phyloP scores from a whole-genome alignment of 2,113 vertebrate species.

The Erinaceus europaeus region DNA sequence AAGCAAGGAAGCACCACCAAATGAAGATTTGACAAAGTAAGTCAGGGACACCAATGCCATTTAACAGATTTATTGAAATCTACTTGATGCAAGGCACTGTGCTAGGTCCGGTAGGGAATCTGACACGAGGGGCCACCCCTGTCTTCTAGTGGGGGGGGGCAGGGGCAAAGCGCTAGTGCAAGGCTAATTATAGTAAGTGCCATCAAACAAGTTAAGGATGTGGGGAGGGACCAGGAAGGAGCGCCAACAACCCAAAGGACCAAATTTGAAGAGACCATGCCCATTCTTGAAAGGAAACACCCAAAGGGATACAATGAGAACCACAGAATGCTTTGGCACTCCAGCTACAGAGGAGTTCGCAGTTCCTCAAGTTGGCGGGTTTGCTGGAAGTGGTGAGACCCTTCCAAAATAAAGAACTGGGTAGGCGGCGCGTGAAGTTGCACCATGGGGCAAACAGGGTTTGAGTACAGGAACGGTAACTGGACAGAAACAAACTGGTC shows the following conservation, averaged over 20 bases:
- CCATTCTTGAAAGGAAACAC: slow-evolving; percentile 36
- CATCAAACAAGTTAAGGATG: slow-evolving; percentile 30
- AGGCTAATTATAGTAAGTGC: slow-evolving; percentile 50
- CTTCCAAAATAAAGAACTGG: background rate
- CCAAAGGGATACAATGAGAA: background rate
- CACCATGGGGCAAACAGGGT: background rate
- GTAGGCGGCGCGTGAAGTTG: background rate
- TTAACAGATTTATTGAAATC: slow-evolving; percentile 73
- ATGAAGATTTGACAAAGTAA: background rate
- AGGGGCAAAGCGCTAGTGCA: slow-evolving; percentile 55
- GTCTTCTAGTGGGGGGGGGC: slow-evolving; percentile 60
- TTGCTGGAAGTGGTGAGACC: background rate
- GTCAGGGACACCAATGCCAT: background rate
- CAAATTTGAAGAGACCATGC: slow-evolving; percentile 14
- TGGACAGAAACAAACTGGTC: background rate
- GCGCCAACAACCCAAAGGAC: background rate
- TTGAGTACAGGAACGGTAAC: background rate
- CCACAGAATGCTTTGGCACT: background rate
- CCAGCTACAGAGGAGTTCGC: background rate
- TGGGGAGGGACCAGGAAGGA: background rate
- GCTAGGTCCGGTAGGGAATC: slow-evolving; percentile 63
- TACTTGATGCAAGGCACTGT: slow-evolving; percentile 74
- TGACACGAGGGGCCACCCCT: slow-evolving; percentile 52
- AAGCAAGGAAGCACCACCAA: background rate
- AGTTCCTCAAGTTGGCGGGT: background rate